A percentile compares a stretch with the other conserved stretches of the same genome.
phyloP scores from a whole-genome alignment of 1,140 invertebrate genomes.

The Dreissena rostriformis region DNA sequence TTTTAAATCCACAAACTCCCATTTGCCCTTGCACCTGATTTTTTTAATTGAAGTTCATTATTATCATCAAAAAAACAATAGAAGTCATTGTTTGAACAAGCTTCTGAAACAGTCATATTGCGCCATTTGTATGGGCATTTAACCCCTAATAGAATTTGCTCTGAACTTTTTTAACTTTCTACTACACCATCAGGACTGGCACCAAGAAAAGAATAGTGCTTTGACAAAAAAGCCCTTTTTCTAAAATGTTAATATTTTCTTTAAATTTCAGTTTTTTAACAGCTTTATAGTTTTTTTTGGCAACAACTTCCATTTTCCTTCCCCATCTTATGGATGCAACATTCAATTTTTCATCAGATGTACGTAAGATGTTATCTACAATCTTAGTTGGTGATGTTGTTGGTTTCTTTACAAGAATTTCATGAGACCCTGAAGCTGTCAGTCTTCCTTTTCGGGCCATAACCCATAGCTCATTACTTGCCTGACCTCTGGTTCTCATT shows the following conservation, averaged over 20 bases:
- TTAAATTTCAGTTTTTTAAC: conserved; percentile 19
- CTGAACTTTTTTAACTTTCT: no score
- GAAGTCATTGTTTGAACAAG: no score
- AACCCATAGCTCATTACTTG: conserved; percentile 23
- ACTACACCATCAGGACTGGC: background rate
- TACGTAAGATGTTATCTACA: background rate
- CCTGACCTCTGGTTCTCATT: conserved; percentile 31
- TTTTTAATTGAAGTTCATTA: no score
- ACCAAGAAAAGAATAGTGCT: conserved; percentile 27
- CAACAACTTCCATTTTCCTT: conserved; percentile 18
- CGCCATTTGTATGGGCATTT: no score
- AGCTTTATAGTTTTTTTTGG: conserved; percentile 7
- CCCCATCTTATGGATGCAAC: background rate
- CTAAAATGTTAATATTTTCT: conserved; percentile 5
- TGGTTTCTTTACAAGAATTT: background rate
- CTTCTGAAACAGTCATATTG: no score
- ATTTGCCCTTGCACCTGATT: no score
- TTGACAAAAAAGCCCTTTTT: background rate
- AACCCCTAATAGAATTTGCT: no score
- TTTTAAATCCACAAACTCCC: no score
- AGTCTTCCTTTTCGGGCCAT: conserved; percentile 3
- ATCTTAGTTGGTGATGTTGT: conserved; percentile 7
- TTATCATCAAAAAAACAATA: no score
- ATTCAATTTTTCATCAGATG: background rate
- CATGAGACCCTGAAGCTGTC: conserved; percentile 38